Percentiles rank a stretch among this genome's conserved stretches.
phyloP scores from a whole-genome alignment of 1,140 invertebrate species.

The Lethrus apterus region DNA sequence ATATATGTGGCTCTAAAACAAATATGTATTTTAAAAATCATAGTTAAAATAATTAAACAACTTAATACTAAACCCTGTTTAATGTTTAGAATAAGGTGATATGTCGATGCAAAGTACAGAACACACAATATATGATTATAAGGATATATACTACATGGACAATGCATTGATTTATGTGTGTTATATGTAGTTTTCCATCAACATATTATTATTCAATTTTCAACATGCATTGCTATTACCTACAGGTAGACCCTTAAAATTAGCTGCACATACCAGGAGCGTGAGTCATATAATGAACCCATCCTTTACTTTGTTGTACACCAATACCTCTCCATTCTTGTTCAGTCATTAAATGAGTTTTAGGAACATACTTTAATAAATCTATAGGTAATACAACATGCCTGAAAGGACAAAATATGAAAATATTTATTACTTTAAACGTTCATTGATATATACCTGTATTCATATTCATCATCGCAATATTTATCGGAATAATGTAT shows the following conservation, averaged over 20 bases:
- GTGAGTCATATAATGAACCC: slow-evolving; percentile 94
- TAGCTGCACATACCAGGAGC: slow-evolving; percentile 56
- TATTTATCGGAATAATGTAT: slow-evolving; percentile 89
- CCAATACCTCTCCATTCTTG: slow-evolving; percentile 87
- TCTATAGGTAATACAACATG: slow-evolving; percentile 91
- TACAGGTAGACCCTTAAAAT: not conserved
- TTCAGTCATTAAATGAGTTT: slow-evolving; percentile 85
- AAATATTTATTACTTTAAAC: not conserved
- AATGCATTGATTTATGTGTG: not conserved
- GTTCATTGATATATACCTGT: slow-evolving; percentile 55
- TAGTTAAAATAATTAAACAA: not conserved
- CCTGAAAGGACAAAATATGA: slow-evolving; percentile 46
- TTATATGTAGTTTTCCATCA: not conserved
- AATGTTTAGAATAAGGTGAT: too few relatives aligned
- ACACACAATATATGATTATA: not conserved
- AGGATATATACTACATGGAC: not conserved
- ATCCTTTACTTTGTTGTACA: slow-evolving; percentile 88
- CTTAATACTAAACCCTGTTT: too few relatives aligned
- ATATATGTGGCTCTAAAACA: slow-evolving; percentile 36
- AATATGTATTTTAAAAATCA: not conserved
- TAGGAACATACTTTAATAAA: slow-evolving; percentile 79
- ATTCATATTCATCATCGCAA: slow-evolving; percentile 78
- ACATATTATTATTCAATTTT: not conserved
- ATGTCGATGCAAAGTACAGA: too few relatives aligned
- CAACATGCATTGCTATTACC: not conserved